Evolutionary conservation across 2,797 vertebrate genomes (phyloP).

Genomic region (Adrianichthys oophorus): DNA sequence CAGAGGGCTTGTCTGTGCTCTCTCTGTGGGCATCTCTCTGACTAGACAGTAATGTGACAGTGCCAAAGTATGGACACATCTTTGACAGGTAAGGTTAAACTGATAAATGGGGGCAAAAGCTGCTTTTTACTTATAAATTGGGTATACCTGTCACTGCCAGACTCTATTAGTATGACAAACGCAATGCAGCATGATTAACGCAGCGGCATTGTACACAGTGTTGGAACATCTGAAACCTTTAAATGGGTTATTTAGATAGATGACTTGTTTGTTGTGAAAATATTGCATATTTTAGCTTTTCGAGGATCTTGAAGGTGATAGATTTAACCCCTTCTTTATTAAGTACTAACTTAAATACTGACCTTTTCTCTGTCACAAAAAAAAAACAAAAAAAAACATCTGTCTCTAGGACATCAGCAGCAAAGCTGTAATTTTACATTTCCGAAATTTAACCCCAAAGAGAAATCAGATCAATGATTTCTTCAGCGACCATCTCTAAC

Average conservation of each 20-base stretch:
- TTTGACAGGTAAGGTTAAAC: slow-evolving; percentile 57
- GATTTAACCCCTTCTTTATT: too few species aligned
- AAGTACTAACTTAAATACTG: too few species aligned
- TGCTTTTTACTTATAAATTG: slow-evolving; percentile 33
- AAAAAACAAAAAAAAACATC: too few species aligned
- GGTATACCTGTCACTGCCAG: slow-evolving; percentile 18
- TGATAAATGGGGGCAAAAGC: slow-evolving; percentile 48
- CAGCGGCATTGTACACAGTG: not conserved
- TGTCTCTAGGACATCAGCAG: slow-evolving; percentile 36
- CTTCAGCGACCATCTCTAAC: slow-evolving; percentile 31
- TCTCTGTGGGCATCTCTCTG: slow-evolving; percentile 62
- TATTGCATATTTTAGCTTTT: too few species aligned
- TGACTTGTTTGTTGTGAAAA: not conserved
- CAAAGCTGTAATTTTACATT: slow-evolving; percentile 34
- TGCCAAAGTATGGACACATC: slow-evolving; percentile 48
- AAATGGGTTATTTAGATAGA: slow-evolving; percentile 3
- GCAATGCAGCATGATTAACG: slow-evolving; percentile 13
- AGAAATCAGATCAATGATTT: slow-evolving; percentile 35
- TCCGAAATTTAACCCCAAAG: slow-evolving; percentile 16
- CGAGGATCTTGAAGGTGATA: too few species aligned
- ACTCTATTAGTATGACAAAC: slow-evolving; percentile 12
- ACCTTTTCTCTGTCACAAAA: too few species aligned
- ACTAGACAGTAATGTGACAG: slow-evolving; percentile 67
- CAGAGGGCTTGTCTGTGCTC: slow-evolving; percentile 76
- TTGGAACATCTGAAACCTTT: not conserved